phyloP scores from a whole-genome alignment of 2,797 vertebrate species.

The Silurus lanzhouensis region DNA sequence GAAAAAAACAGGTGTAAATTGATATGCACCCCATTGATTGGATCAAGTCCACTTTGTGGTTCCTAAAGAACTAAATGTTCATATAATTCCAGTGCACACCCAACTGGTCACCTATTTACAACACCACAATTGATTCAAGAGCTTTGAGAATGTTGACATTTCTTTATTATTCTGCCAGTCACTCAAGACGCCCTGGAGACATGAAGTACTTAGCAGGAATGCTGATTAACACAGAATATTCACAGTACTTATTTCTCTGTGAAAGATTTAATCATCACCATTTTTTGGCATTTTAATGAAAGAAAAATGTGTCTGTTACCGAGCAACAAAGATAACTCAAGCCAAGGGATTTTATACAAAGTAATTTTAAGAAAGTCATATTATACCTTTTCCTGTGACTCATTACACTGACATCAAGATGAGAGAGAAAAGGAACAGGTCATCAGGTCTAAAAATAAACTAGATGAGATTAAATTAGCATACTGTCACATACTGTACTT shows the following conservation, averaged over 20 bases:
- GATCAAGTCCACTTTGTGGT: background rate
- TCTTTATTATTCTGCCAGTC: background rate
- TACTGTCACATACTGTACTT: conserved; percentile 62
- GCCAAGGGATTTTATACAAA: background rate
- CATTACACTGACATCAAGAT: conserved; percentile 65
- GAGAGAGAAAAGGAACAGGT: conserved; percentile 57
- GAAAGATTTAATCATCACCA: background rate
- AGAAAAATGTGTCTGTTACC: background rate
- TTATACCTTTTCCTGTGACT: conserved; percentile 63
- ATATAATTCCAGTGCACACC: background rate
- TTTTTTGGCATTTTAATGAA: background rate
- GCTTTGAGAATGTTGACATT: background rate
- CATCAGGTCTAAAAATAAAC: conserved; percentile 76
- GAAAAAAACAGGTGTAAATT: too few species aligned
- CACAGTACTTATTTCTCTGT: background rate
- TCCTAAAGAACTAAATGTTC: background rate
- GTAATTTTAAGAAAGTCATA: background rate
- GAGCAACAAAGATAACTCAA: background rate
- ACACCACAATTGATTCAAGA: background rate
- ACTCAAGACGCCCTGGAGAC: background rate
- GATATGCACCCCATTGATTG: background rate
- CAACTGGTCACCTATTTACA: background rate
- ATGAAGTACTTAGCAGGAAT: background rate
- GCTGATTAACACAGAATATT: background rate
- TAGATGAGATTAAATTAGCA: conserved; percentile 65